Percentiles rank a stretch among this genome's conserved stretches.
phyloP scores from a whole-genome alignment of 2,888 invertebrate species.

The Pseudoips prasinana region DNA sequence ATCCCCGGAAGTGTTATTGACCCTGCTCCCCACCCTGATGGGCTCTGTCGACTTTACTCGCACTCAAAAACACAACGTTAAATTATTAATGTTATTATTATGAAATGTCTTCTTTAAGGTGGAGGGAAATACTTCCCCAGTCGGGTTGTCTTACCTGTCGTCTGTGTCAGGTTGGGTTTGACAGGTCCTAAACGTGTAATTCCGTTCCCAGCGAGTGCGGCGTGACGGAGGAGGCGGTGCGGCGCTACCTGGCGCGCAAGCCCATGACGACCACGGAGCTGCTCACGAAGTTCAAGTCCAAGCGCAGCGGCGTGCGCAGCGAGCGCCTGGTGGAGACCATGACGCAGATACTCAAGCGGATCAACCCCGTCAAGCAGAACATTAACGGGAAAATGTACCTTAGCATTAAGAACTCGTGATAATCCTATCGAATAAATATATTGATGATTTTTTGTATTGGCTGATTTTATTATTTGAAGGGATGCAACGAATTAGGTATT shows the following conservation, averaged over 20 bases:
- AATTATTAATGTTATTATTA: too few species aligned
- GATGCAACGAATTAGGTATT: too few species aligned
- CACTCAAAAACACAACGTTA: too few species aligned
- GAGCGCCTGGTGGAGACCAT: conserved; percentile 96
- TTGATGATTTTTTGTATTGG: conserved; percentile 8
- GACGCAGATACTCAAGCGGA: conserved; percentile 96
- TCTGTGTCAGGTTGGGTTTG: too few species aligned
- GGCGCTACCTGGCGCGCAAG: conserved; percentile 96
- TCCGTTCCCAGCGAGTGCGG: conserved; percentile 88
- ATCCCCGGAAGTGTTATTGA: too few species aligned
- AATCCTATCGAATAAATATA: conserved; percentile 12
- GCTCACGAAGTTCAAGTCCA: conserved; percentile 96
- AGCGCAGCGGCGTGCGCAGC: conserved; percentile 94
- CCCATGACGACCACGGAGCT: conserved; percentile 99
- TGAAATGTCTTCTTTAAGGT: too few species aligned
- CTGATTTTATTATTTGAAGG: neutral
- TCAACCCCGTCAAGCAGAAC: conserved; percentile 95
- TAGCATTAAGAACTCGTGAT: conserved; percentile 86
- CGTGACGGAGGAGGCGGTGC: conserved; percentile 96
- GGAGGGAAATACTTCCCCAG: too few species aligned
- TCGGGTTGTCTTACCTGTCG: too few species aligned
- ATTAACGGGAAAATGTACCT: conserved; percentile 97
- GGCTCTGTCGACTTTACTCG: too few species aligned
- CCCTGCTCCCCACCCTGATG: too few species aligned
- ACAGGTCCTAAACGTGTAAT: too few species aligned